Conservation (phyloP, 2,888 invertebrate genomes). For the Amphipoea oculea region DNA sequence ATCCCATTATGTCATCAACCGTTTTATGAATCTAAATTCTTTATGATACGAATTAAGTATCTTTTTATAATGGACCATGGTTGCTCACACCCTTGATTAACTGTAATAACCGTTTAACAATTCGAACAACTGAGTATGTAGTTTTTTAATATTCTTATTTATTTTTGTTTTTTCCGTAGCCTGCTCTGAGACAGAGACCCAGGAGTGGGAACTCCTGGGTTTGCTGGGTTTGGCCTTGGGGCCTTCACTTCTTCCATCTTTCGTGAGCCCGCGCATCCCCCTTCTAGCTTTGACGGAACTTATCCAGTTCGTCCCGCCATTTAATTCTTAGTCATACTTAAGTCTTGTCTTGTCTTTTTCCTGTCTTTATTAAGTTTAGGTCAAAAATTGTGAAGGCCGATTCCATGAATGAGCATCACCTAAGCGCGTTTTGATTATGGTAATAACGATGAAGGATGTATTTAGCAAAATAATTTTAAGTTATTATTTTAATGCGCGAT, state of each 20-base stretch:
- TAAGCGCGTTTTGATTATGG: constrained; percentile 67
- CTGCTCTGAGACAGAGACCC: background rate
- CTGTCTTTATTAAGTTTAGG: constrained; percentile 35
- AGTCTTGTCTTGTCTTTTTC: too few species aligned
- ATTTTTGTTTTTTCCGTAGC: background rate
- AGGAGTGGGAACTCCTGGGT: background rate
- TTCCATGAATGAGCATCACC: constrained; percentile 50
- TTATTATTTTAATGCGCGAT: constrained; percentile 59
- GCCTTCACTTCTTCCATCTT: background rate
- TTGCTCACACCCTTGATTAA: constrained; percentile 85
- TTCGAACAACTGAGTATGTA: constrained; percentile 66
- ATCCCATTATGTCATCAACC: constrained; percentile 89
- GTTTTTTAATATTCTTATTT: background rate
- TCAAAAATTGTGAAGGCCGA: constrained; percentile 42
- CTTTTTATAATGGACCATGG: constrained; percentile 83
- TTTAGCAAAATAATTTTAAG: constrained; percentile 59
- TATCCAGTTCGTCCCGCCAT: background rate
- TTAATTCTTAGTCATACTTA: constrained; percentile 49
- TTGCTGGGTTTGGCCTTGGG: too few species aligned
- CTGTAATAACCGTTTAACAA: constrained; percentile 84
- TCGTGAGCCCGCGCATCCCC: background rate
- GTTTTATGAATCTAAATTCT: constrained; percentile 88
- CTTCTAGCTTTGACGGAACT: background rate
- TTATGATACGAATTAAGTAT: constrained; percentile 85
- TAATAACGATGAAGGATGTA: constrained; percentile 56